Evolutionary conservation across 2,113 vertebrate species (phyloP), one percentile per base, ranked within the genome.

Genomic region (Isurus oxyrinchus): DNA sequence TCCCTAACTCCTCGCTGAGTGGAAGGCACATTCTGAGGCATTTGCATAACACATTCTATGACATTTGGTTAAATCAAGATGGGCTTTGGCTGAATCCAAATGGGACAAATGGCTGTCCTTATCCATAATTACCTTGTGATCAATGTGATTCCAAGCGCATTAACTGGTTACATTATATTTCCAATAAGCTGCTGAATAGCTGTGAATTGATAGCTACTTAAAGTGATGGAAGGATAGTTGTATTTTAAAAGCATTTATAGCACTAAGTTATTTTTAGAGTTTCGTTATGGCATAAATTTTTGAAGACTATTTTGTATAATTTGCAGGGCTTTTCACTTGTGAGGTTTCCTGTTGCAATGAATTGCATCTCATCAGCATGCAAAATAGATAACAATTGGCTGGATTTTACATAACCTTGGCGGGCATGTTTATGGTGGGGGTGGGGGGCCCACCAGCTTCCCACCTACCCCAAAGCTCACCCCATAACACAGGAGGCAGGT

Each of bases 11-110:
- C 57, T 59, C 55, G 59, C 57, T 90, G 53, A 25, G 55, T 25
- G 27, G 53, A 91, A 91, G 13, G 88, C 88, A n/a, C 31, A 61
- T 59, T 35, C 31, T 61, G 55, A 31, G 81, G 31, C 2, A 91
- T 90, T 90, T 90, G 87, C 87, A 90, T 90, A 90, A 90, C 87
- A 90, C 55, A 16, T 84, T 44, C n/a, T 5, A 40, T 84, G 79
- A 84, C 79, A 84, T 84, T 84, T 84, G 5, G 16, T 84, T 49
- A 84, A 84, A 84, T 84, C 40, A 84, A 84, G 81, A 21, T 44
- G 40, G 81, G 0, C 40, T 84, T 49, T 11, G 13, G 76, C 40
- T 40, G 76, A 81, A n/a, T 81, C 76, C 21, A 76, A 84, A 84
- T 84, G 81, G 81, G 40, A 84, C 72, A 84, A 84, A 49, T 84